phyloP scores from a whole-genome alignment of 2,113 vertebrate species.

The Seriola aureovittata region DNA sequence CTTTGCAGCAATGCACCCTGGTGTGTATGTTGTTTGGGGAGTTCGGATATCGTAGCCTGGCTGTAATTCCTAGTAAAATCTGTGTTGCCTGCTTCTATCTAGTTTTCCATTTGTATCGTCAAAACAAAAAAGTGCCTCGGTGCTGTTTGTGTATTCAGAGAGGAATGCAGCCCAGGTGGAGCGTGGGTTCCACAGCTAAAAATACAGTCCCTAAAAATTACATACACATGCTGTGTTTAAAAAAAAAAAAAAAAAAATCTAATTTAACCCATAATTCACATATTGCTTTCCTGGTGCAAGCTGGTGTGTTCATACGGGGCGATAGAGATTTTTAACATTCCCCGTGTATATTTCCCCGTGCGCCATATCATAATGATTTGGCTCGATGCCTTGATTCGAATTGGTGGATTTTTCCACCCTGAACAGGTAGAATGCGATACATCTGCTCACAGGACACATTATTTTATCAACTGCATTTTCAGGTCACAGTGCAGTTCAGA shows the following conservation, averaged over 20 bases:
- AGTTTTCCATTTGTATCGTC: slow-evolving; percentile 35
- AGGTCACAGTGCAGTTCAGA: slow-evolving; percentile 66
- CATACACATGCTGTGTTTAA: slow-evolving; percentile 48
- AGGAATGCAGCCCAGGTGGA: slow-evolving; percentile 49
- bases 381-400: slow-evolving; percentile 71
- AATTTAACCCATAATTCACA: slow-evolving; percentile 59
- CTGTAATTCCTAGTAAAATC: slow-evolving; percentile 43
- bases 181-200: slow-evolving; percentile 45
- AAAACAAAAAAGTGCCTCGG: slow-evolving; percentile 17
- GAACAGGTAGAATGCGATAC: slow-evolving; percentile 60
- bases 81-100: slow-evolving; percentile 14
- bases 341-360: slow-evolving; percentile 44
- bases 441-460: slow-evolving; percentile 72
- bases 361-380: slow-evolving; percentile 75
- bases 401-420: slow-evolving; percentile 65
- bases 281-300: slow-evolving; percentile 57
- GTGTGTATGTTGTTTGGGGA: slow-evolving; percentile 19
- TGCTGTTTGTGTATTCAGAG: slow-evolving; percentile 51
- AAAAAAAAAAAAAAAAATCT: slow-evolving; percentile 36
- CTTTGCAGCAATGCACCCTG: not conserved
- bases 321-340: slow-evolving; percentile 54
- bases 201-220: slow-evolving; percentile 50
- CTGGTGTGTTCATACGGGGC: slow-evolving; percentile 39
- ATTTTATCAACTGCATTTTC: slow-evolving; percentile 71
- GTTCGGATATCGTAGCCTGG: not conserved